Evolutionary conservation across 2,888 invertebrate species (phyloP).

Genomic region (Carterocephalus palaemon): DNA sequence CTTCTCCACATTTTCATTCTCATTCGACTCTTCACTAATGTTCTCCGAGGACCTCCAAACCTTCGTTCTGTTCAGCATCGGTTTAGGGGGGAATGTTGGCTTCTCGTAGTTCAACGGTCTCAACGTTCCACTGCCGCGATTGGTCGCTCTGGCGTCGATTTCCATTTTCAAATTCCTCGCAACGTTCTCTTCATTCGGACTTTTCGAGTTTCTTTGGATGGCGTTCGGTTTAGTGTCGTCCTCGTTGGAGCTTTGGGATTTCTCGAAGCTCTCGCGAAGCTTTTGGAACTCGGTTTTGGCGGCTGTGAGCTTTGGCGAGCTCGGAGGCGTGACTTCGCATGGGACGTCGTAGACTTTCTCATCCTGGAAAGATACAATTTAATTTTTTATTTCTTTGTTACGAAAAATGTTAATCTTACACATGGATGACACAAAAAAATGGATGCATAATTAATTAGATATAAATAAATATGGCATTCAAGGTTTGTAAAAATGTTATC

Average conservation of each 20-base stretch:
- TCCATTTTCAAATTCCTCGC: background rate
- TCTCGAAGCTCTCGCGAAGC: slow-evolving; percentile 57
- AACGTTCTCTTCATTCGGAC: background rate
- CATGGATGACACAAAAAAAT: no score
- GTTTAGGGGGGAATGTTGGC: slow-evolving; percentile 42
- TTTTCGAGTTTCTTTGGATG: background rate
- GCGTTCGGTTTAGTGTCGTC: background rate
- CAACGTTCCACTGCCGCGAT: background rate
- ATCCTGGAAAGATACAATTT: slow-evolving; percentile 53
- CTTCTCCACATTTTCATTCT: slow-evolving; percentile 37
- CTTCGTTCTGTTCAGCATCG: slow-evolving; percentile 39
- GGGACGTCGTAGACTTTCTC: slow-evolving; percentile 64
- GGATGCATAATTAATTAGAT: no score
- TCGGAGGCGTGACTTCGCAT: slow-evolving; percentile 41
- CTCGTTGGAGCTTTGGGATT: slow-evolving; percentile 30
- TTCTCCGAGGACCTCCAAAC: slow-evolving; percentile 44
- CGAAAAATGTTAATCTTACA: no score
- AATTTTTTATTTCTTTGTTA: no score
- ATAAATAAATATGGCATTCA: no score
- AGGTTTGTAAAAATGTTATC: no score
- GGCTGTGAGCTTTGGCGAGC: slow-evolving; percentile 34
- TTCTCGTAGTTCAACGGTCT: slow-evolving; percentile 28
- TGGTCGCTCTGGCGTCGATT: background rate
- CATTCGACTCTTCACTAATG: slow-evolving; percentile 34
- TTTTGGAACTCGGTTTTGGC: slow-evolving; percentile 54